These are phyloP conservation scores for Lithobius niger DNA, from an alignment of 1,140 invertebrate genomes.

Conservation along the genomic window DNA sequence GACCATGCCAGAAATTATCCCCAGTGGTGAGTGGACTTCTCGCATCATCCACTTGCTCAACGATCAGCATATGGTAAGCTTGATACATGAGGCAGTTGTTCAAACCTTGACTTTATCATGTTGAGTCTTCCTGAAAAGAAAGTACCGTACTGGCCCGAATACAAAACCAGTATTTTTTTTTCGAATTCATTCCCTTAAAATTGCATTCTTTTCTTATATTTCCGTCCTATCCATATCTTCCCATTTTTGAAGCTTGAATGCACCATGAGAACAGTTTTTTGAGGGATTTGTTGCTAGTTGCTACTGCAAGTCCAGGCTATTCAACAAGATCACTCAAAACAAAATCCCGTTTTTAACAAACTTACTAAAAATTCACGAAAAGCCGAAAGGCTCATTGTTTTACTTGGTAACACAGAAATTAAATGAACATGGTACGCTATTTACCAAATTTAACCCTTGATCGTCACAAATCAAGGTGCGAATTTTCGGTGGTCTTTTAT, in stretches of 20 bases:
- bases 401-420: too few species aligned
- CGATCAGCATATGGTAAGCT: conserved; percentile 80
- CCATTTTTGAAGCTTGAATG: neutral
- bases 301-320: too few species aligned
- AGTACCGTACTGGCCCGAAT: conserved; percentile 12
- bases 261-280: neutral
- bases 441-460: too few species aligned
- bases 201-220: too few species aligned
- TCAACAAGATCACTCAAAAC: too few species aligned
- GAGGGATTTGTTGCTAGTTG: too few species aligned
- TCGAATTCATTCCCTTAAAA: conserved; percentile 15
- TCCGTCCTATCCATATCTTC: neutral
- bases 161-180: neutral
- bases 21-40: conserved; percentile 96
- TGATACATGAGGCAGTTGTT: neutral
- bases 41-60: conserved; percentile 97
- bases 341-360: too few species aligned
- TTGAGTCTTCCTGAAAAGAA: conserved; percentile 6
- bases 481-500: too few species aligned
- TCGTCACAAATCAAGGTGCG: too few species aligned
- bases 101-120: neutral
- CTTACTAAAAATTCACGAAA: too few species aligned
- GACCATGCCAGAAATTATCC: conserved; percentile 86
- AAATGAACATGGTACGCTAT: too few species aligned
- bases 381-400: too few species aligned